Evolutionary conservation across 2,113 vertebrate genomes (phyloP).

Genomic region (Ammospiza caudacuta): DNA sequence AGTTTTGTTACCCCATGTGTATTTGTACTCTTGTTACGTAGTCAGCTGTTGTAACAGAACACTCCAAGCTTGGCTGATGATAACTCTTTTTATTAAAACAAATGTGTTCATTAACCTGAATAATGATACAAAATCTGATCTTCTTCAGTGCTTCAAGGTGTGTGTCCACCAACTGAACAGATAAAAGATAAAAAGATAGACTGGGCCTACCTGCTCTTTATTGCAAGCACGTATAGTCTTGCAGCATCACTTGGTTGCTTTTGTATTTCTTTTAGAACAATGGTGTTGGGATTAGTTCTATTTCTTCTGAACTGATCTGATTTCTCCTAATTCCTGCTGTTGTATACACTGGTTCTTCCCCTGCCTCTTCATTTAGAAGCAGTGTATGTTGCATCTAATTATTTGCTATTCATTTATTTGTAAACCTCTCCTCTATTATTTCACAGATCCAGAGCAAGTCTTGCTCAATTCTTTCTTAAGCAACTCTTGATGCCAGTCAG

Average conservation of each 20-base stretch:
- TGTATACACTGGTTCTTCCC: neutral
- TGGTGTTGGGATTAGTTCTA: neutral
- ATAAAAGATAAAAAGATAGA: neutral
- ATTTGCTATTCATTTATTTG: neutral
- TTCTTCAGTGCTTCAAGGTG: neutral
- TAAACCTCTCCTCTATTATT: neutral
- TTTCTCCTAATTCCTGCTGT: neutral
- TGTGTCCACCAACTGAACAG: neutral
- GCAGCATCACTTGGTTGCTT: neutral
- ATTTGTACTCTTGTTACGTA: accelerated
- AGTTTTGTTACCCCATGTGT: neutral
- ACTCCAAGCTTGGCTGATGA: neutral
- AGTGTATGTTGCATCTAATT: neutral
- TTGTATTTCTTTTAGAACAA: neutral
- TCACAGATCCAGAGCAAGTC: neutral
- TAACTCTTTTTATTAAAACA: neutral
- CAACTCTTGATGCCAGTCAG: neutral
- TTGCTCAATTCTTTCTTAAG: neutral
- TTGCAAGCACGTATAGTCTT: neutral
- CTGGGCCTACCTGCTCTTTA: neutral
- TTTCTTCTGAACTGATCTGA: neutral
- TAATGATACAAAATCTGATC: neutral
- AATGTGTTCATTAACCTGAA: neutral
- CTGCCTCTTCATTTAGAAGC: neutral
- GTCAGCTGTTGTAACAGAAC: neutral